Evolutionary conservation across 2,888 invertebrate genomes (phyloP).

Genomic region (Tipula confusa): DNA sequence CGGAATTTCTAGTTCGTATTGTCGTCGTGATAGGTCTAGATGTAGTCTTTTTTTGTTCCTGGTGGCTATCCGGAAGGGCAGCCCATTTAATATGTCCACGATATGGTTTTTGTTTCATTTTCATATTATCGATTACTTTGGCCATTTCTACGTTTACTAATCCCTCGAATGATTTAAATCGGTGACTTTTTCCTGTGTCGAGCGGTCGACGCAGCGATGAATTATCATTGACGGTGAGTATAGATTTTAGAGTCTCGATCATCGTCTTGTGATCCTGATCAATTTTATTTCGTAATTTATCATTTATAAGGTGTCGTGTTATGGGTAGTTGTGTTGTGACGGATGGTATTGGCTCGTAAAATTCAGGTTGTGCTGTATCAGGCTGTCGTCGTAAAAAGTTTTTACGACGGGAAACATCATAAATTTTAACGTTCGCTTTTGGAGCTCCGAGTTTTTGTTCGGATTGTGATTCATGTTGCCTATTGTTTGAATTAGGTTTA

Average conservation of each 20-base stretch:
- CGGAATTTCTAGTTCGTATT: not conserved
- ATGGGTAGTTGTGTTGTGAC: not conserved
- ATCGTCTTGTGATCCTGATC: constrained; percentile 30
- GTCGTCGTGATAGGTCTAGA: not conserved
- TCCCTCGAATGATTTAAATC: not conserved
- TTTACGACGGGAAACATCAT: not conserved
- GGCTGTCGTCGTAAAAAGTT: not conserved
- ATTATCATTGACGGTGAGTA: not conserved
- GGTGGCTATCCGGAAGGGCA: not conserved
- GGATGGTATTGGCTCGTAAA: not conserved
- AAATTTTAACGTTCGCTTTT: not conserved
- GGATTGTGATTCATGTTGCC: not conserved
- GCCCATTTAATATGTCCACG: not conserved
- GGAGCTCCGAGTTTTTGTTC: not conserved
- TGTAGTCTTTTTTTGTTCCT: not conserved
- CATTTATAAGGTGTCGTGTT: not conserved
- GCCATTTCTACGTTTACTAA: not conserved
- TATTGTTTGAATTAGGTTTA: not conserved
- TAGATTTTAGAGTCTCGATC: not conserved
- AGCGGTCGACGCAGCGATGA: no score
- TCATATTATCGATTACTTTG: not conserved
- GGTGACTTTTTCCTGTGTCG: not conserved
- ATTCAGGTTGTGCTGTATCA: not conserved
- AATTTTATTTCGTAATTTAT: not conserved
- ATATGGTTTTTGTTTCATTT: not conserved